A percentile compares a stretch with the other conserved stretches of the same genome.
Conservation (phyloP, 2,888 invertebrate genomes). For the Leptinotarsa peninsularis region DNA sequence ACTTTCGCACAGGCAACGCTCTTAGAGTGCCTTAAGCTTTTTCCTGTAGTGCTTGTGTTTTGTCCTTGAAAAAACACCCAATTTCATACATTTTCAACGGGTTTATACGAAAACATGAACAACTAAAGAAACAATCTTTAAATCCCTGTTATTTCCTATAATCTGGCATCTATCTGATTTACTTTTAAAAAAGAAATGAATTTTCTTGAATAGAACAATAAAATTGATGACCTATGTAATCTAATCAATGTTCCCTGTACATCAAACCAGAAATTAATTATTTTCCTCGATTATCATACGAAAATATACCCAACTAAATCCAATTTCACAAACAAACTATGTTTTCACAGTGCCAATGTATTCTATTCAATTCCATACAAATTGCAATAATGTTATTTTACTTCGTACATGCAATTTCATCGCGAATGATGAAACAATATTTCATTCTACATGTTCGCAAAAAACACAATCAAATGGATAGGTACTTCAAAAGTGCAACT, state of each 20-base stretch:
- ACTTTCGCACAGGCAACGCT: no score
- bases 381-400: slow-evolving; percentile 6
- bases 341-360: not conserved
- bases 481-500: not conserved
- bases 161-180: no score
- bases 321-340: not conserved
- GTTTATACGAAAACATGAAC: no score
- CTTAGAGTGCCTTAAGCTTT: no score
- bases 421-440: not conserved
- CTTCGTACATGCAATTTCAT: slow-evolving; percentile 1
- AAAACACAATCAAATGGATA: not conserved
- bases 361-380: slow-evolving; percentile 1
- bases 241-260: no score
- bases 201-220: no score
- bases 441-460: not conserved
- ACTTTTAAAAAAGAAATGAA: not conserved
- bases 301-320: not conserved
- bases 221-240: no score
- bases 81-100: no score
- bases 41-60: no score
- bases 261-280: not conserved
- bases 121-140: no score
- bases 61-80: no score
- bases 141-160: not conserved
- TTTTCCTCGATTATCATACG: not conserved